These are phyloP conservation scores for Hipposideros armiger DNA, from an alignment of 2,113 vertebrate genomes.

Conservation along the genomic window DNA sequence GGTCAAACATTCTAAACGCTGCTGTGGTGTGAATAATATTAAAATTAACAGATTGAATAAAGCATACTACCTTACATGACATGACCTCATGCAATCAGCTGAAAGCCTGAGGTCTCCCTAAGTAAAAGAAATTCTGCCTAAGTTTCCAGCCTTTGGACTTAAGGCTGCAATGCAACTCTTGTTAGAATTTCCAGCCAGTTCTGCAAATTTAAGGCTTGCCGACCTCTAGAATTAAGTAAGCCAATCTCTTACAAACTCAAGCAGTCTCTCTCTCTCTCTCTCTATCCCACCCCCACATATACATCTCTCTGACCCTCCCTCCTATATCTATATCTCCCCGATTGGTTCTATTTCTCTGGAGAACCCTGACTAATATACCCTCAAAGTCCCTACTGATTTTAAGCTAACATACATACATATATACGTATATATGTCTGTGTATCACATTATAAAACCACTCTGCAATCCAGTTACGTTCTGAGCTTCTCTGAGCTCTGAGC, in stretches of 20 bases:
- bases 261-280: neutral
- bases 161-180: neutral
- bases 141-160: neutral
- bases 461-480: neutral
- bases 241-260: neutral
- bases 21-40: neutral
- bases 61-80: neutral
- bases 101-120: neutral
- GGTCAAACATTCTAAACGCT: neutral
- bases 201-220: neutral
- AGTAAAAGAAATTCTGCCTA: neutral
- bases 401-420: neutral
- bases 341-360: neutral
- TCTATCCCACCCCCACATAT: no score
- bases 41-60: neutral
- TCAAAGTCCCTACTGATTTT: neutral
- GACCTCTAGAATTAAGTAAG: neutral
- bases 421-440: fast-evolving
- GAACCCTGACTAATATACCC: neutral
- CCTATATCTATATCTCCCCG: neutral
- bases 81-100: neutral
- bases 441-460: neutral
- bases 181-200: neutral
- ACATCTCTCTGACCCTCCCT: no score
- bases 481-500: neutral